These are phyloP conservation scores for Drosophila oshimai DNA, from an alignment of 1,140 invertebrate species.

Conservation along the genomic window DNA sequence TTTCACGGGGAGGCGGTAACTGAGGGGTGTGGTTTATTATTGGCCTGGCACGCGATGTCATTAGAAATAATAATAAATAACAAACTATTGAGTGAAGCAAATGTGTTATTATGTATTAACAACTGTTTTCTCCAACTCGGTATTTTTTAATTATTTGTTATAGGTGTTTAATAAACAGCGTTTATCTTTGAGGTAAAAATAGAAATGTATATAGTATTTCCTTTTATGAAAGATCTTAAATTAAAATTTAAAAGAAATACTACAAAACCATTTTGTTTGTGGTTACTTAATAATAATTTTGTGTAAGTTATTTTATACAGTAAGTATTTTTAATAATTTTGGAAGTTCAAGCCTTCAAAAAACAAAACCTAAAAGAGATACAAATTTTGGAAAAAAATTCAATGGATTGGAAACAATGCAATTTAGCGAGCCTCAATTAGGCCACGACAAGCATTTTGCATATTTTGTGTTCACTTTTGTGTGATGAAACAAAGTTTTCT, in stretches of 20 bases:
- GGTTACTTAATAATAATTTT: too few relatives aligned
- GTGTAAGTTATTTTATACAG: too few relatives aligned
- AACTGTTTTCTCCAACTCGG: not conserved
- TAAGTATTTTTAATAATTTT: too few relatives aligned
- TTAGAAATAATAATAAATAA: conserved; percentile 59
- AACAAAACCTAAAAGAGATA: not conserved
- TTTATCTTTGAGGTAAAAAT: not conserved
- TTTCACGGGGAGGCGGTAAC: conserved; percentile 1
- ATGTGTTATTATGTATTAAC: conserved; percentile 28
- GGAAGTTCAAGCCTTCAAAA: not conserved
- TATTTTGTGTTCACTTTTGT: conserved; percentile 9
- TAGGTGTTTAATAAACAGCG: too few relatives aligned
- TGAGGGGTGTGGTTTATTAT: not conserved
- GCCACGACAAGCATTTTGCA: conserved; percentile 22
- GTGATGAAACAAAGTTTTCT: conserved; percentile 29
- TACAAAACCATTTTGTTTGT: too few relatives aligned
- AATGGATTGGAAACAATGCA: not conserved
- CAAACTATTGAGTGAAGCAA: conserved; percentile 40
- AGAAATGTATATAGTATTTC: too few relatives aligned
- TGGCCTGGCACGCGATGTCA: conserved; percentile 51
- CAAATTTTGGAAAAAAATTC: not conserved
- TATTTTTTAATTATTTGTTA: too few relatives aligned
- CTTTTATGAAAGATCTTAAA: too few relatives aligned
- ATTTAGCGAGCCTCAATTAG: conserved; percentile 21
- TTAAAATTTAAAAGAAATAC: too few relatives aligned